Evolutionary conservation across 2,113 vertebrate species (phyloP).

Genomic region (Gulo gulo): DNA sequence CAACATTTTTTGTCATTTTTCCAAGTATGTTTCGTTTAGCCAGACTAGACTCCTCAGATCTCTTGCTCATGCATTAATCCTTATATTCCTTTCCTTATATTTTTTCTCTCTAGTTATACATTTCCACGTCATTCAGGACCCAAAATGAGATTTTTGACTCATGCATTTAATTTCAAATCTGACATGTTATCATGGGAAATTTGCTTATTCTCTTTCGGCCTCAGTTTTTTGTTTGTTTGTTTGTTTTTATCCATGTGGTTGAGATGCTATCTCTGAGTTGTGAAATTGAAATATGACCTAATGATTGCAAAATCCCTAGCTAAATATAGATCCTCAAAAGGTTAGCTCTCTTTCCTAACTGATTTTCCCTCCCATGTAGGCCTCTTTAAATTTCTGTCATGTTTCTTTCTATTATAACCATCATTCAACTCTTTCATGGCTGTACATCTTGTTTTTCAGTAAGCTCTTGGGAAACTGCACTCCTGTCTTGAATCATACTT

Average conservation of each 20-base stretch:
- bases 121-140: background rate
- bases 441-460: background rate
- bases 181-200: background rate
- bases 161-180: background rate
- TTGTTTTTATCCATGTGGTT: background rate
- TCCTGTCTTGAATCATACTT: background rate
- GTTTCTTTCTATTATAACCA: background rate
- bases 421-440: background rate
- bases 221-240: background rate
- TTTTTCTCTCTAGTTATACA: background rate
- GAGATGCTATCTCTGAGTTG: background rate
- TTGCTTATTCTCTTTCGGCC: background rate
- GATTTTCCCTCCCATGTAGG: background rate
- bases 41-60: background rate
- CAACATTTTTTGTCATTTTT: background rate
- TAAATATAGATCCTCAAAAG: background rate
- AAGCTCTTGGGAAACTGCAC: background rate
- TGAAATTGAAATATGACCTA: slow-evolving; percentile 8
- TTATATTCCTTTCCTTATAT: background rate
- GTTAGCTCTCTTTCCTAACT: background rate
- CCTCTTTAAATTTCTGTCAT: background rate
- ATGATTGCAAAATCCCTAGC: background rate
- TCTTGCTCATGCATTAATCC: background rate
- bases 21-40: background rate
- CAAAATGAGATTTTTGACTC: background rate